Evolutionary conservation across 2,797 vertebrate species (phyloP).

Genomic region (Mionectes olivaceus): DNA sequence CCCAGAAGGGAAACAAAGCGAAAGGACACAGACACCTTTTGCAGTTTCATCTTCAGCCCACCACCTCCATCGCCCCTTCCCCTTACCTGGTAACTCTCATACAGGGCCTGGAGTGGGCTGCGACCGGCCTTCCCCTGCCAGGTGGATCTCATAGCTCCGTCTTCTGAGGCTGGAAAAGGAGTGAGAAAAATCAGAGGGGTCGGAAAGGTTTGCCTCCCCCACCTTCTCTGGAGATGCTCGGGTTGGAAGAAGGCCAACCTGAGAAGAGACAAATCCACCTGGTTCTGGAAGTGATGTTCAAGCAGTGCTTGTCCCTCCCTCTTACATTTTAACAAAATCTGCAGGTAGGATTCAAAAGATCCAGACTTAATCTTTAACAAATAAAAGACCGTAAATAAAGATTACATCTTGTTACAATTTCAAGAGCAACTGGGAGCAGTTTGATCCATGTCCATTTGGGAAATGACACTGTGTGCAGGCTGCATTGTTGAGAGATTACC

Average conservation of each 20-base stretch:
- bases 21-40: background rate
- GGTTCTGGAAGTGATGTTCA: background rate
- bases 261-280: background rate
- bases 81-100: constrained; percentile 89
- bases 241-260: background rate
- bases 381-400: background rate
- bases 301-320: background rate
- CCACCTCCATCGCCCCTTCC: background rate
- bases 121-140: constrained; percentile 83
- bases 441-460: background rate
- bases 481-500: background rate
- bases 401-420: background rate
- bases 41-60: background rate
- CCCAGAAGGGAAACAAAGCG: background rate
- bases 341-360: background rate
- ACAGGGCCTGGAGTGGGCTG: constrained; percentile 88
- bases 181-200: background rate
- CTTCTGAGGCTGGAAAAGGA: constrained; percentile 75
- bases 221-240: background rate
- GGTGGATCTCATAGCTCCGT: constrained; percentile 58
- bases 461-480: background rate
- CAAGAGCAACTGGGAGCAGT: background rate
- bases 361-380: background rate
- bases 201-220: background rate
- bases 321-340: background rate